These are phyloP conservation scores for Numida meleagris DNA, from an alignment of 2,113 vertebrate genomes.

Conservation along the genomic window DNA sequence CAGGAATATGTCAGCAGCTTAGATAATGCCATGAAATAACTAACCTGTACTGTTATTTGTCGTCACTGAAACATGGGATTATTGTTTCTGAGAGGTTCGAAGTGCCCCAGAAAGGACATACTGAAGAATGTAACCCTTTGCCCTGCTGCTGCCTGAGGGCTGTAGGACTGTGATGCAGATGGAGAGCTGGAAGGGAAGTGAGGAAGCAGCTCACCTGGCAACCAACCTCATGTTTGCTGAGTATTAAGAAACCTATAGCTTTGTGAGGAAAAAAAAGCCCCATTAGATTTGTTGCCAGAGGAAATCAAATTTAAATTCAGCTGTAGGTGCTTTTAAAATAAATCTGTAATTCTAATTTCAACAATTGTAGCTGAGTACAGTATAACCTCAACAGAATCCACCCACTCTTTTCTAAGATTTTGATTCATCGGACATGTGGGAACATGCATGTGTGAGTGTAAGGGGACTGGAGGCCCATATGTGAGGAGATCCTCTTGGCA, in stretches of 20 bases:
- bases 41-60: neutral
- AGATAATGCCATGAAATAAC: neutral
- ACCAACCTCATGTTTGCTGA: neutral
- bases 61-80: neutral
- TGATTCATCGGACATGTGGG: constrained; percentile 30
- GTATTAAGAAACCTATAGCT: neutral
- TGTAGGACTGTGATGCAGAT: neutral
- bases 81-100: neutral
- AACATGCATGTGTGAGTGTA: constrained; percentile 31
- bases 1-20: neutral
- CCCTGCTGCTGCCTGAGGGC: rapidly evolving
- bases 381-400: constrained; percentile 27
- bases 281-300: neutral
- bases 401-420: constrained; percentile 19
- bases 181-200: neutral
- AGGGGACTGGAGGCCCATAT: constrained; percentile 15
- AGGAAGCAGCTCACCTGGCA: constrained; percentile 3
- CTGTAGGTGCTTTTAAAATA: constrained; percentile 4
- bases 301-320: neutral
- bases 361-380: neutral
- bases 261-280: neutral
- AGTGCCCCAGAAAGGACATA: neutral
- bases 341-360: constrained; percentile 13
- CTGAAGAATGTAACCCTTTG: neutral
- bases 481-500: constrained; percentile 55